phyloP scores from a whole-genome alignment of 1,140 invertebrate species.

The Calliphora vicina region DNA sequence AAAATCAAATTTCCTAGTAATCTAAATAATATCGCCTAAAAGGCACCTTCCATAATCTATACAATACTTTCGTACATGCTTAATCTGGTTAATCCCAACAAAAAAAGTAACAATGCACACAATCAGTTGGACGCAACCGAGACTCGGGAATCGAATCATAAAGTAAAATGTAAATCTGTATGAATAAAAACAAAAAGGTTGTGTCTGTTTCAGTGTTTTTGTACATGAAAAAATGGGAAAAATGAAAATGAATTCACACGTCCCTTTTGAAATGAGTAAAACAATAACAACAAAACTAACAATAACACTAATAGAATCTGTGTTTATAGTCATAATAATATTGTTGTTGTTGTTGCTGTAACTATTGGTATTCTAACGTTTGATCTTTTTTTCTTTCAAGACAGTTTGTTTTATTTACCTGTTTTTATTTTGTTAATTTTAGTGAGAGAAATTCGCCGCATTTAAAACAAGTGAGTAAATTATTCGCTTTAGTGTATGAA shows the following conservation, averaged over 20 bases:
- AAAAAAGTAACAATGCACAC: too few species aligned
- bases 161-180: background rate
- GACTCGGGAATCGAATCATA: background rate
- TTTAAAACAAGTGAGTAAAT: background rate
- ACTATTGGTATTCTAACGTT: too few species aligned
- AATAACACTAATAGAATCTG: background rate
- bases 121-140: background rate
- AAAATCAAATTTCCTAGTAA: background rate
- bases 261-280: background rate
- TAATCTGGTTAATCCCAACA: background rate
- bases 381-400: background rate
- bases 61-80: background rate
- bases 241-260: conserved; percentile 11
- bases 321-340: background rate
- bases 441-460: background rate
- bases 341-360: background rate
- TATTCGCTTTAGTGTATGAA: background rate
- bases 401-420: background rate
- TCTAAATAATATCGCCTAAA: background rate
- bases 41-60: background rate
- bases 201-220: background rate
- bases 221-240: background rate
- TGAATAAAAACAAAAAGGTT: background rate
- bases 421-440: too few species aligned
- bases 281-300: conserved; percentile 7